Evolutionary conservation across 53 echinoderm and acorn worm species (phyloP).

Genomic region (Crossaster papposus): DNA sequence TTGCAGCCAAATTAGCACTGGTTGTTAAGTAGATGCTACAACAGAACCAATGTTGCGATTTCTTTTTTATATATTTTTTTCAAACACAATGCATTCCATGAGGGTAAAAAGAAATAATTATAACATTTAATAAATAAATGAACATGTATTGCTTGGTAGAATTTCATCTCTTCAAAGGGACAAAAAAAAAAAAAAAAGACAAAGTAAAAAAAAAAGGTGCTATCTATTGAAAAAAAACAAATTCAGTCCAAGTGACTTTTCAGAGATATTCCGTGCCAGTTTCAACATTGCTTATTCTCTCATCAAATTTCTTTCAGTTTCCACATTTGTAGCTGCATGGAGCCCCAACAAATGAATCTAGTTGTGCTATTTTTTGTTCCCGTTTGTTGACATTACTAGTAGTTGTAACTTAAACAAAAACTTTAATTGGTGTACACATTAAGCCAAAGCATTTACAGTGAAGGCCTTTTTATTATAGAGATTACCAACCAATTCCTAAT

Average conservation of each 20-base stretch:
- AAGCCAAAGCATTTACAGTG: constrained; percentile 41
- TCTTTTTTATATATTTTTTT: not conserved
- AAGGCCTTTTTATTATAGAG: constrained; percentile 41
- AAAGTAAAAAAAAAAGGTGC: constrained; percentile 39
- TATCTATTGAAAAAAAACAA: constrained; percentile 36
- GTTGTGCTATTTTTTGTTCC: constrained; percentile 31
- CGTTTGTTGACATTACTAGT: not conserved
- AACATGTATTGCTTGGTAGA: constrained; percentile 18
- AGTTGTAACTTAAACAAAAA: constrained; percentile 14
- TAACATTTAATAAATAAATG: constrained; percentile 8
- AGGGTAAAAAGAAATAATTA: not conserved
- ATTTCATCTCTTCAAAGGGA: constrained; percentile 6
- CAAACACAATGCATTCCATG: constrained; percentile 55
- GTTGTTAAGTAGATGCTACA: constrained; percentile 21
- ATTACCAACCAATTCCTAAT: constrained; percentile 23
- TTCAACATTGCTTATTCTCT: constrained; percentile 13
- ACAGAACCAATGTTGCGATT: not conserved
- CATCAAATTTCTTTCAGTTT: constrained; percentile 18
- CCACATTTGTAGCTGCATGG: constrained; percentile 22
- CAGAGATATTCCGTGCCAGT: constrained; percentile 31
- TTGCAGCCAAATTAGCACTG: constrained; percentile 19
- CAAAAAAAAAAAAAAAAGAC: not conserved
- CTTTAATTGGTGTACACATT: constrained; percentile 16
- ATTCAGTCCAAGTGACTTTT: constrained; percentile 30
- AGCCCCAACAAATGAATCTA: not conserved